A percentile compares a stretch with the other conserved stretches of the same genome.
Evolutionary conservation across 2,797 vertebrate species (phyloP).

Genomic region (Crenuchus spilurus): DNA sequence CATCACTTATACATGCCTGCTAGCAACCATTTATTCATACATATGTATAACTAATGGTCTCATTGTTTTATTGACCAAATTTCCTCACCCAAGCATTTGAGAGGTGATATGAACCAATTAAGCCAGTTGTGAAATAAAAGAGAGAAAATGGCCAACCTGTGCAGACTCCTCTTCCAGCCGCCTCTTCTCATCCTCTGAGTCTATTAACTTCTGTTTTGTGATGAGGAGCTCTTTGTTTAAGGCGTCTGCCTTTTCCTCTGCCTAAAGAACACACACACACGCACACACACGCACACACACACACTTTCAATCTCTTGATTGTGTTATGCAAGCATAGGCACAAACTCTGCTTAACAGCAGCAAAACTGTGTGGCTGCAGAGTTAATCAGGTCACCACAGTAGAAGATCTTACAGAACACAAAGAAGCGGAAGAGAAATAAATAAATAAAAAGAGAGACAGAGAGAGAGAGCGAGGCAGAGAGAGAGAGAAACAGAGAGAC

Average conservation of each 20-base stretch:
- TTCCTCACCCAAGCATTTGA: no score
- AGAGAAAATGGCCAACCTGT: constrained; percentile 77
- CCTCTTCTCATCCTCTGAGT: constrained; percentile 96
- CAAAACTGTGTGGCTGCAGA: neutral
- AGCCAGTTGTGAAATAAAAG: no score
- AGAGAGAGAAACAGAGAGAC: no score
- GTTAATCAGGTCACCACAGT: neutral
- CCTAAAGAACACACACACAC: constrained; percentile 71
- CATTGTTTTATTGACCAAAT: no score
- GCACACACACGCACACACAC: constrained; percentile 37
- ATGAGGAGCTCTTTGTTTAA: constrained; percentile 96
- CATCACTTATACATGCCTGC: no score
- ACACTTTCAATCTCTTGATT: constrained; percentile 14
- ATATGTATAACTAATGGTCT: no score
- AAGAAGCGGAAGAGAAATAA: no score
- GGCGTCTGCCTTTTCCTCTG: constrained; percentile 95
- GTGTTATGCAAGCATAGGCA: neutral
- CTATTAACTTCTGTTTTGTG: constrained; percentile 97
- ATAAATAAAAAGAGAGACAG: no score
- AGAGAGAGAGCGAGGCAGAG: no score
- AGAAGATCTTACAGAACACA: no score
- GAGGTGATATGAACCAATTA: no score
- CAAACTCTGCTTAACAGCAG: neutral
- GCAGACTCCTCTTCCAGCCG: constrained; percentile 92
- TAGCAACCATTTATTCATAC: no score